Evolutionary conservation across 2,797 vertebrate genomes (phyloP), one percentile per base, ranked within the genome.

Genomic region (Liparis tanakae): DNA sequence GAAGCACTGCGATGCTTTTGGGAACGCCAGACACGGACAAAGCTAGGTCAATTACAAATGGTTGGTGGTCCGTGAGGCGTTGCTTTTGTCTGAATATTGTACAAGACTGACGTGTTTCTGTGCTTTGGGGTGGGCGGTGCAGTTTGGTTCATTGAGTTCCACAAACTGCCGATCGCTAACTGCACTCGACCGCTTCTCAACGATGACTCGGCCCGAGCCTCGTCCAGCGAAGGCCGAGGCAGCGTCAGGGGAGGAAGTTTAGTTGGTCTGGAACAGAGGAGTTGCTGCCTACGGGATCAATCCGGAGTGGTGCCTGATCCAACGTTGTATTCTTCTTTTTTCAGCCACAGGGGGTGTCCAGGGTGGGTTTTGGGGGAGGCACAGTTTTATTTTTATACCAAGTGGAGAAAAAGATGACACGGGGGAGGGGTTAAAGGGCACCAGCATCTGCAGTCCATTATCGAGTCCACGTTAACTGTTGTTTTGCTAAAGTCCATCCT

Each of bases 351-450:
- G 55, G 67, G 51, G 57, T 79, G 82, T 88, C 78, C 75, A 80
- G 78, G 68, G 82, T 80, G 80, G 82, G 74, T 80, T 78, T 88
- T 80, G 60, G 67, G 79, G 74, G 62, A 84, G 67, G 66, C 74
- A 82, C 80, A 86, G 76, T 85, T 91, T 88, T 93, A 93, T 93
- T 93, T 94, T 93, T 92, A 10, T 93, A 90, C 82, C 37, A 72
- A 79, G 67, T n/a, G 50, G 65, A 84, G 51, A 78, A 77, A 70
- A 20, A 74, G 20, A 55, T 17, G 41, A 72, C 56, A 72, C 80
- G 83, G 14, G 67, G 64, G 61, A 55, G 57, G 62, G 67, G 67
- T 63, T 20, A 77, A 80, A 65, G 64, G 64, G 78, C 68, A 76
- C 64, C 65, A 68, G 46, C 50, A 65, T 70, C 60, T 67, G 58